Conservation (phyloP, 1,140 invertebrate species). For the Whitmania pigra region DNA sequence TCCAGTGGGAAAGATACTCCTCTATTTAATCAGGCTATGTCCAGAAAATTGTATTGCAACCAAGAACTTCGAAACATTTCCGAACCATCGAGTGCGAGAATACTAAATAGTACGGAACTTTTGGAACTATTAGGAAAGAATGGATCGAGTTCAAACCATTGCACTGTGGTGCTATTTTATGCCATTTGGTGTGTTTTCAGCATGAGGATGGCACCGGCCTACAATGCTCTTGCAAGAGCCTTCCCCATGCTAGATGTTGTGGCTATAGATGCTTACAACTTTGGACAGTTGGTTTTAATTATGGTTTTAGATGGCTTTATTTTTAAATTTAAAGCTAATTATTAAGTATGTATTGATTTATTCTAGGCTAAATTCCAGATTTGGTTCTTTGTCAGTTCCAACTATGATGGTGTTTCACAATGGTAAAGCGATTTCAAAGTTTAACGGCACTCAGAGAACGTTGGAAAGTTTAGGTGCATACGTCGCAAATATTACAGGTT, state of each 20-base stretch:
- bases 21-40: too few species aligned
- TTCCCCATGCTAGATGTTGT: slow-evolving; percentile 75
- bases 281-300: slow-evolving; percentile 53
- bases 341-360: neutral
- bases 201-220: slow-evolving; percentile 70
- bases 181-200: slow-evolving; percentile 78
- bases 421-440: slow-evolving; percentile 69
- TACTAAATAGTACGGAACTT: slow-evolving; percentile 42
- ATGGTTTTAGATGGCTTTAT: neutral
- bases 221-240: slow-evolving; percentile 69
- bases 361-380: slow-evolving; percentile 64
- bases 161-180: slow-evolving; percentile 69
- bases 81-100: slow-evolving; percentile 3
- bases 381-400: slow-evolving; percentile 83
- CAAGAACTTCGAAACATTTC: neutral
- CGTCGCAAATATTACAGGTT: slow-evolving; percentile 61
- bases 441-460: slow-evolving; percentile 68
- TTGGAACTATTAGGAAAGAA: slow-evolving; percentile 45
- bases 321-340: neutral
- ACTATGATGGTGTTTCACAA: slow-evolving; percentile 85
- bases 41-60: neutral
- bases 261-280: slow-evolving; percentile 74
- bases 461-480: slow-evolving; percentile 68
- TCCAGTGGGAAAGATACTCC: too few species aligned
- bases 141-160: slow-evolving; percentile 43